phyloP scores from a whole-genome alignment of 2,888 invertebrate species.

The Taenaris catops region DNA sequence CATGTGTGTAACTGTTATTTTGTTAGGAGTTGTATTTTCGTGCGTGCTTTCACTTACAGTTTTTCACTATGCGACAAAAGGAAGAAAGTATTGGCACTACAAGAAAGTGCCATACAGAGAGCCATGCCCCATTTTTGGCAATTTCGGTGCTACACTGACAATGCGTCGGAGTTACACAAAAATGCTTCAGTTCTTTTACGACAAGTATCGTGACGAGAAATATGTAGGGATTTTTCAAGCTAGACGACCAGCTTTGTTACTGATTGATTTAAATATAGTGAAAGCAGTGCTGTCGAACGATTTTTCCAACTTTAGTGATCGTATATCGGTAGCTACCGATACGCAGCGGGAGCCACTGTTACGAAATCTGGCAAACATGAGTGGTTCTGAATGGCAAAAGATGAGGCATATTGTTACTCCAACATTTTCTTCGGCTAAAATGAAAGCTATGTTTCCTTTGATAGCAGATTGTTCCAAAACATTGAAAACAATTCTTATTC shows the following conservation, averaged over 20 bases:
- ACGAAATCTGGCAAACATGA: constrained; percentile 67
- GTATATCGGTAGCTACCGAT: constrained; percentile 60
- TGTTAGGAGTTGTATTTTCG: constrained; percentile 43
- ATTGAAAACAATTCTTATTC: constrained; percentile 41
- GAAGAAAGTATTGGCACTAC: constrained; percentile 62
- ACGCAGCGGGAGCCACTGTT: constrained; percentile 64
- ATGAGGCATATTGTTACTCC: constrained; percentile 69
- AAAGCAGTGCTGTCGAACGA: constrained; percentile 57
- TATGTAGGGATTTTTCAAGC: constrained; percentile 70
- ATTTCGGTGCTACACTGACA: constrained; percentile 63
- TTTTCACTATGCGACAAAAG: constrained; percentile 56
- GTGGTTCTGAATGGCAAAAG: constrained; percentile 66
- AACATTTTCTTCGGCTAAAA: constrained; percentile 70
- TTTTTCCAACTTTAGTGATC: constrained; percentile 59
- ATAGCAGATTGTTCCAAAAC: constrained; percentile 58
- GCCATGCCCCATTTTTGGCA: constrained; percentile 72
- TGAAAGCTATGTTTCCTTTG: constrained; percentile 73
- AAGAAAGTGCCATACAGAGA: constrained; percentile 66
- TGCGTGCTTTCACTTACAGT: constrained; percentile 45
- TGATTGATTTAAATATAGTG: constrained; percentile 58
- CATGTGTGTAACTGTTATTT: constrained; percentile 33
- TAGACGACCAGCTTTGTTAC: constrained; percentile 60
- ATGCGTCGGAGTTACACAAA: constrained; percentile 60
- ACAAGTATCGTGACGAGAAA: constrained; percentile 47
- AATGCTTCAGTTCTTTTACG: constrained; percentile 59